Conservation (phyloP, 2,113 vertebrate genomes). For the Larimichthys polyactis region DNA sequence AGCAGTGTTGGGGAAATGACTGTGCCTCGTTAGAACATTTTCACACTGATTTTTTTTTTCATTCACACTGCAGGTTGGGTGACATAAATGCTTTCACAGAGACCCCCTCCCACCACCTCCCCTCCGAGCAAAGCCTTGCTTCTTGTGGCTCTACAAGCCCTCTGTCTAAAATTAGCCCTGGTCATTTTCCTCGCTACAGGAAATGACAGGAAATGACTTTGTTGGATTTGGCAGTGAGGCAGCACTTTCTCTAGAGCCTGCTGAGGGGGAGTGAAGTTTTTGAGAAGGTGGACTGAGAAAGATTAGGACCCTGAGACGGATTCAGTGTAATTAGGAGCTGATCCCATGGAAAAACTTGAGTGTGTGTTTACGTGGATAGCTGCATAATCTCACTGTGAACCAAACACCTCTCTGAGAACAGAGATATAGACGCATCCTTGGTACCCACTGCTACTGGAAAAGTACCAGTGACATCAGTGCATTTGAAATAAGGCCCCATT, state of each 20-base stretch:
- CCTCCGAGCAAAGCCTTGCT: conserved; percentile 45
- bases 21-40: conserved; percentile 35
- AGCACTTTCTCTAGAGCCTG: conserved; percentile 77
- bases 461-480: conserved; percentile 45
- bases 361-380: conserved; percentile 1
- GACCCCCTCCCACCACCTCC: neutral
- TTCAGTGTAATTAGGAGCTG: conserved; percentile 41
- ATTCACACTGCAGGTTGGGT: conserved; percentile 39
- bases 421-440: neutral
- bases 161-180: conserved; percentile 81
- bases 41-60: conserved; percentile 17
- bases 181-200: conserved; percentile 75
- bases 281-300: conserved; percentile 34
- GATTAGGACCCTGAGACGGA: conserved; percentile 50
- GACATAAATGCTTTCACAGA: conserved; percentile 52
- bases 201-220: conserved; percentile 83
- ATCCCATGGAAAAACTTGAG: conserved; percentile 11
- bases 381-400: neutral
- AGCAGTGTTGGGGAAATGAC: conserved; percentile 3
- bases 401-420: neutral
- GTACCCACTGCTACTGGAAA: conserved; percentile 38
- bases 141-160: conserved; percentile 56
- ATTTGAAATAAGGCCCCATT: conserved; percentile 11
- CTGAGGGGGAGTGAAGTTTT: conserved; percentile 46
- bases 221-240: conserved; percentile 84